Evolutionary conservation across 2,888 invertebrate species (phyloP), one percentile per base, ranked within the genome.

Genomic region (Hirtodrosophila confusa): DNA sequence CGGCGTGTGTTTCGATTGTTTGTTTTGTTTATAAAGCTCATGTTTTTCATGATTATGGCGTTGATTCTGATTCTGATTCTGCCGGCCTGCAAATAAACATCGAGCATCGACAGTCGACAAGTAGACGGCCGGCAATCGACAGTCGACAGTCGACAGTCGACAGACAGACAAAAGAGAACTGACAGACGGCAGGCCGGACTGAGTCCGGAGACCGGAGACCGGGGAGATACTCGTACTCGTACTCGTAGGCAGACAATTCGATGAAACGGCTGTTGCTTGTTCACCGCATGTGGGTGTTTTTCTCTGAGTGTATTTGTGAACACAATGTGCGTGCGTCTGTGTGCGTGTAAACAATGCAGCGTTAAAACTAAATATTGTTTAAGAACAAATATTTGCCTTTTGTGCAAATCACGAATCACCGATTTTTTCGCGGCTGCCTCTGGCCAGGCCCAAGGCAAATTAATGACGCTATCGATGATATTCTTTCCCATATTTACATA

Each of bases 1-100:
- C 70, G 69, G 67, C 69, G 83, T 87, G 71, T 85, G 79, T 69
- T 78, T 67, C 57, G 57, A 51, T 31, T 87, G 79, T 83, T 88
- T 83, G 84, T 88, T 83, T 83, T 88, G 82, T 88, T 83, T 83
- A 83, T 88, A 83, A 83, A 88, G 86, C 80, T 83, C 69, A 78
- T 75, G 82, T 86, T 88, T 84, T 88, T 77, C 73, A 84, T 70
- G 78, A 67, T 78, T 31, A 12, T n/a, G 39, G 39, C 43, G 61
- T 40, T 5, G 41, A 11, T 5, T 2, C 45, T 9, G 37, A 3
- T 0, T 43, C 64, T 6, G 37, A 12, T 12, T 35, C 23, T 24
- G 69, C 41, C 47, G 40, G 75, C 44, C 56, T 61, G 88, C 69
- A 66, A 67, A 69, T 82, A 82, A 82, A 82, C 88, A 86, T 48